These are phyloP conservation scores for Zaprionus capensis DNA, from an alignment of 1,140 invertebrate species.

Conservation along the genomic window DNA sequence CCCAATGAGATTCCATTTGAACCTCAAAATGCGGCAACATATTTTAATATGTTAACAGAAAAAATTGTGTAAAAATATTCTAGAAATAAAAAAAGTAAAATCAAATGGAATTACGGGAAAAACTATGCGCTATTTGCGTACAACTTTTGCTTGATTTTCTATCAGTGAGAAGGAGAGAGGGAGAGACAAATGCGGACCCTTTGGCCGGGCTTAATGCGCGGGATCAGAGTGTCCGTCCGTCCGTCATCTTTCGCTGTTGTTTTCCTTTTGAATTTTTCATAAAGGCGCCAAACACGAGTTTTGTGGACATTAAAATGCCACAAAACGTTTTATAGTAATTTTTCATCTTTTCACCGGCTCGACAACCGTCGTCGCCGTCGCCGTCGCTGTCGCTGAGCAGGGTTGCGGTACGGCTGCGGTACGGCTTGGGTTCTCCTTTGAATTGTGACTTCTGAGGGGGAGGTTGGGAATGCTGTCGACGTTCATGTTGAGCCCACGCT, in stretches of 20 bases:
- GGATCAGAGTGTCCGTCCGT: constrained; percentile 21
- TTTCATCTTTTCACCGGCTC: constrained; percentile 75
- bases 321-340: constrained; percentile 84
- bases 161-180: background rate
- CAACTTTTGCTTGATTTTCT: background rate
- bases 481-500: constrained; percentile 73
- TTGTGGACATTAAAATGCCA: constrained; percentile 82
- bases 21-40: background rate
- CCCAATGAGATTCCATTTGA: background rate
- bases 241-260: constrained; percentile 49
- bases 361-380: constrained; percentile 8
- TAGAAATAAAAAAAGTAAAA: constrained; percentile 1
- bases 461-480: constrained; percentile 46
- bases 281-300: constrained; percentile 55
- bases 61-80: background rate
- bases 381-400: background rate
- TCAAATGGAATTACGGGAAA: constrained; percentile 2
- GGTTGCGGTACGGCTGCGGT: background rate
- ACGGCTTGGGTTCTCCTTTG: background rate
- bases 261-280: constrained; percentile 77
- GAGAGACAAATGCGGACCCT: background rate
- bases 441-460: constrained; percentile 1
- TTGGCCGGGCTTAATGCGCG: constrained; percentile 14
- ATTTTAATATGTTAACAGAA: background rate
- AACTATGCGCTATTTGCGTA: constrained; percentile 8